Base-by-base conservation (phyloP, 2,113 vertebrate genomes). In the Entomyzon cyanotis region DNA sequence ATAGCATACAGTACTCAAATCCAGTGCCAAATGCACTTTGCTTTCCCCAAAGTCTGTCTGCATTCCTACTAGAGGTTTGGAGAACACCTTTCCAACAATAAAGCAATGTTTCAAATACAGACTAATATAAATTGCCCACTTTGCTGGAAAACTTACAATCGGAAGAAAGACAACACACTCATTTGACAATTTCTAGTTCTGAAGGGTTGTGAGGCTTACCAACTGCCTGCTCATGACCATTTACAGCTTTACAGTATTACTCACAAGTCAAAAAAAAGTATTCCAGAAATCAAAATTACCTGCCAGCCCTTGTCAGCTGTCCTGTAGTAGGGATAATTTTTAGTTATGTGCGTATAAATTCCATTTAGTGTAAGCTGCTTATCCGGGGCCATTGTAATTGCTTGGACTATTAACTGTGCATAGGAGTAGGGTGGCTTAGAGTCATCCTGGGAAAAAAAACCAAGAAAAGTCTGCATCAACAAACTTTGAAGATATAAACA, bases 281-380 rank as follows among this genome's bases (percentile, higher is more conserved):
- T 65, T 94, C 16, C 67, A 92, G 69, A 93, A 89, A 74, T 44
- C 7, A 42, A 5, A 65, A 27, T 97, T 96, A 99, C 99, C 99
- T 99, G 99, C 99, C 99, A 99, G 98, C 99, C 99, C 98, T 99
- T 99, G 97, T 99, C 99, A 49, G 99, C 99, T 39, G 99, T 99
- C 96, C 99, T 98, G 97, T 99, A 99, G 98, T 99, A 99, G 0
- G 99, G 99, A 28, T 99, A 99, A 93, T 99, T 99, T 98, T 99
- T 99, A 80, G 99, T 99, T 97, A 99, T 99, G 98, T 99, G 99
- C 46, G 99, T 99, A 90, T 99, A 99, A 94, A 99, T 99, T 94
- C 99, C 99, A 78, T 99, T 99, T 90, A 99, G 98, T 52, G 99
- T 99, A 42, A 99, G 98, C 94, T 99, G 99, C 93, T 99, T 99